Percentiles rank a stretch among this genome's conserved stretches.
phyloP scores from a whole-genome alignment of 2,113 vertebrate species.

The Lonchura striata region DNA sequence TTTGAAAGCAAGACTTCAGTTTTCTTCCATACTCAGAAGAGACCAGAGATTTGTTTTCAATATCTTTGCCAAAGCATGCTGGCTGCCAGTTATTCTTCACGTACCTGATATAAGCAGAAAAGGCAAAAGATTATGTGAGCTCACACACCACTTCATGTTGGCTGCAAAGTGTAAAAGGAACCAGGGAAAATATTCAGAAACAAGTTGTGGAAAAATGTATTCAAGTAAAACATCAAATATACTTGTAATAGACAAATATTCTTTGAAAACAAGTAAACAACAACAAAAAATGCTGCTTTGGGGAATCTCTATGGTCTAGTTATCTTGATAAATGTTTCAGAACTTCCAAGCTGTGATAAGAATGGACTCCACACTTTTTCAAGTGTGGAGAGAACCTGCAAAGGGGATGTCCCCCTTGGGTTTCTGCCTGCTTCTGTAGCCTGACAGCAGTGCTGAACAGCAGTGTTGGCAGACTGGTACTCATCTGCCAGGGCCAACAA shows the following conservation, averaged over 20 bases:
- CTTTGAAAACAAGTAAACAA: not conserved
- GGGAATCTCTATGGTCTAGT: not conserved
- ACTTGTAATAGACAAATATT: not conserved
- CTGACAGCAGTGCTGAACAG: not conserved
- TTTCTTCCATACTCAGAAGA: not conserved
- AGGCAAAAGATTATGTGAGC: not conserved
- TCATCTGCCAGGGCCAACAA: not conserved
- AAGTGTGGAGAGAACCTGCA: not conserved
- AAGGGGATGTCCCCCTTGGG: rapidly evolving
- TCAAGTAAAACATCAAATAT: not conserved
- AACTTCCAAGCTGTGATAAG: not conserved
- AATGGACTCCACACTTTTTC: not conserved
- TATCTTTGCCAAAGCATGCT: not conserved
- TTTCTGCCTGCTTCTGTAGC: not conserved
- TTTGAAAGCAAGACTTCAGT: not conserved
- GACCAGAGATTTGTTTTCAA: not conserved
- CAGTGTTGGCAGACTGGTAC: not conserved
- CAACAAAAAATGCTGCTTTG: not conserved
- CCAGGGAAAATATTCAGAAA: not conserved
- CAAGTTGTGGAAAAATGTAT: not conserved
- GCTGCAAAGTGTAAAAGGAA: not conserved
- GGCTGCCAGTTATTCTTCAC: not conserved
- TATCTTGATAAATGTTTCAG: not conserved
- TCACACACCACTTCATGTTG: not conserved
- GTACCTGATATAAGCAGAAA: not conserved